These are phyloP conservation scores for Tetraodon nigroviridis DNA, from an alignment of 2,113 vertebrate species.

Conservation along the genomic window DNA sequence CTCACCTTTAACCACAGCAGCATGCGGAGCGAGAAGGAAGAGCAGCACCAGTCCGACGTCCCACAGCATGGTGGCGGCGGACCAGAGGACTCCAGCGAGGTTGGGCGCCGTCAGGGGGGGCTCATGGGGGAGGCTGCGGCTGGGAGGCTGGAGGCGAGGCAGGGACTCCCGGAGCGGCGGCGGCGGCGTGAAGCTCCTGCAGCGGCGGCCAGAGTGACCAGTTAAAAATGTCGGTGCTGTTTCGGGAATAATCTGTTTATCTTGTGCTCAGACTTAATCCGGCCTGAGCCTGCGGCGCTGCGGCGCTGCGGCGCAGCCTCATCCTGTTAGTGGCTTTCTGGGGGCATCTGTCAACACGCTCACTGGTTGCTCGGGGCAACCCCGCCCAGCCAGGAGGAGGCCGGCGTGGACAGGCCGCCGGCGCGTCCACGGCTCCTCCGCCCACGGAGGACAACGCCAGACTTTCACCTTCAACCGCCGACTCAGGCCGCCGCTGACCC, in stretches of 20 bases:
- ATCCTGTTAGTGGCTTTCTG: conserved; percentile 90
- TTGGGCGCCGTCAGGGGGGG: conserved; percentile 39
- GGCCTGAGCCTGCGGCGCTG: conserved; percentile 78
- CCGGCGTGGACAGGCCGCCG: background rate
- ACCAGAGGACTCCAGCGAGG: background rate
- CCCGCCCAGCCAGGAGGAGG: background rate
- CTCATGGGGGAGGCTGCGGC: conserved; percentile 6
- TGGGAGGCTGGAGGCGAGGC: background rate
- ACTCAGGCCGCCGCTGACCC: no score
- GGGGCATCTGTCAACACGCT: conserved; percentile 76
- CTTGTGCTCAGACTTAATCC: conserved; percentile 91
- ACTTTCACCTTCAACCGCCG: no score
- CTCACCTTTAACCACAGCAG: conserved; percentile 82
- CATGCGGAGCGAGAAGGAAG: conserved; percentile 70
- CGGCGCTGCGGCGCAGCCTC: conserved; percentile 73
- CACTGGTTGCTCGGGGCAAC: conserved; percentile 11
- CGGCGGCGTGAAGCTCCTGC: background rate
- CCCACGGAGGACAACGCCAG: no score
- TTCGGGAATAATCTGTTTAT: conserved; percentile 92
- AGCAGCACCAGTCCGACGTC: conserved; percentile 73
- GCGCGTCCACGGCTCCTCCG: no score
- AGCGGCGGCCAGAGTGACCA: conserved; percentile 71
- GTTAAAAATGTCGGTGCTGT: conserved; percentile 76
- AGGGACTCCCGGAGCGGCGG: background rate
- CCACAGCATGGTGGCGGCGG: conserved; percentile 79